Evolutionary conservation across 2,113 vertebrate genomes (phyloP).

Genomic region (Cryptotis parvus): DNA sequence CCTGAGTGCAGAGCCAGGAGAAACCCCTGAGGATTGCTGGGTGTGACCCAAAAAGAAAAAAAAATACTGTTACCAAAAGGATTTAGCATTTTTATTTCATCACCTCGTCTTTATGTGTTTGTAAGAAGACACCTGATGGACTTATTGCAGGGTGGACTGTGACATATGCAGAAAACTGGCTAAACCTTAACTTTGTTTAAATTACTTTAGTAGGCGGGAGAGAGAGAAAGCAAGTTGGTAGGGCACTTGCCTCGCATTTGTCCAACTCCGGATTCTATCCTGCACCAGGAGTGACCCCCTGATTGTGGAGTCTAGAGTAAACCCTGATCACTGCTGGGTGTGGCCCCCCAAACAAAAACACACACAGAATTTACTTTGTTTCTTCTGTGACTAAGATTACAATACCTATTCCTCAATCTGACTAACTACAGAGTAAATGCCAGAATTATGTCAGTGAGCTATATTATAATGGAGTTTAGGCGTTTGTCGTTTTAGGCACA

Average conservation of each 20-base stretch:
- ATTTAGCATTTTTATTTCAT: conserved; percentile 73
- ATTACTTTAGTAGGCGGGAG: conserved; percentile 51
- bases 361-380: conserved; percentile 73
- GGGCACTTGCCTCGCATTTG: too few species aligned
- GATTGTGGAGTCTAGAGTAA: not conserved
- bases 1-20: too few species aligned
- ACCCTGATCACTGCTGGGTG: not conserved
- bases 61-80: conserved; percentile 48
- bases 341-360: too few species aligned
- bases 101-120: conserved; percentile 75
- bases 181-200: conserved; percentile 80
- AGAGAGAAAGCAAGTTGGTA: too few species aligned
- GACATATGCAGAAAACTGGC: conserved; percentile 70
- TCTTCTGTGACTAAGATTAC: conserved; percentile 61
- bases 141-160: conserved; percentile 68
- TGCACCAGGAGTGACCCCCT: too few species aligned
- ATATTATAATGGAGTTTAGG: conserved; percentile 28
- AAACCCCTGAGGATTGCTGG: too few species aligned
- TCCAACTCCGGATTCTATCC: too few species aligned
- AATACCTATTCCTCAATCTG: conserved; percentile 60
- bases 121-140: conserved; percentile 71
- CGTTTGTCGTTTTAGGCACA: conserved; percentile 56
- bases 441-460: conserved; percentile 34
- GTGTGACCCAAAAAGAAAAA: too few species aligned
- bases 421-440: conserved; percentile 62